phyloP scores from a whole-genome alignment of 1,140 invertebrate genomes.

The Drosophila ironensis region DNA sequence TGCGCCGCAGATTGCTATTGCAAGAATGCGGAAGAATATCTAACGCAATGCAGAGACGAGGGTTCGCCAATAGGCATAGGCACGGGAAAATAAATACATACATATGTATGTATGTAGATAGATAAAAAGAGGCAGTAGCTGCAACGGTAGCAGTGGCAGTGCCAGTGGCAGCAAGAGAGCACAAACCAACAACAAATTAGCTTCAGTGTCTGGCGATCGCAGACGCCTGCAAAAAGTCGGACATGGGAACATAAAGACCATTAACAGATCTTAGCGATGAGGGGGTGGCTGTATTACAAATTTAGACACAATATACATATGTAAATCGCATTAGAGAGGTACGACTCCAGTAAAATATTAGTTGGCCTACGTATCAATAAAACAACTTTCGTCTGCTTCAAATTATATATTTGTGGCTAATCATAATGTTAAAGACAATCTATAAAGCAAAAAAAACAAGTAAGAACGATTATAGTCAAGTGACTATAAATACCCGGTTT shows the following conservation, averaged over 20 bases:
- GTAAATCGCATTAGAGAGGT: too few species aligned
- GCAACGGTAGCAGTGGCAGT: too few species aligned
- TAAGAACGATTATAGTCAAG: too few species aligned
- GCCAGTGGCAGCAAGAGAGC: neutral
- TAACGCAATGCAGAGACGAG: slow-evolving; percentile 23
- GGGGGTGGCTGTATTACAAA: neutral
- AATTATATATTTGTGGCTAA: too few species aligned
- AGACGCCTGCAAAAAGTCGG: slow-evolving; percentile 6
- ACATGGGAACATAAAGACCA: neutral
- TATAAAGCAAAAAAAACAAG: too few species aligned
- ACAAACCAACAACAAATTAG: slow-evolving; percentile 22
- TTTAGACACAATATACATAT: neutral
- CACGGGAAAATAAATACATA: too few species aligned
- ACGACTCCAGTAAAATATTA: too few species aligned
- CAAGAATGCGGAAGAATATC: slow-evolving; percentile 49
- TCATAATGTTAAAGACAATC: too few species aligned
- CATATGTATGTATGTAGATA: too few species aligned
- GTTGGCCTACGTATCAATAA: too few species aligned
- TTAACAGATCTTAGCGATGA: slow-evolving; percentile 5
- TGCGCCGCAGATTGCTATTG: neutral
- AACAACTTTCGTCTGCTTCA: too few species aligned
- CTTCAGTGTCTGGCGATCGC: slow-evolving; percentile 30
- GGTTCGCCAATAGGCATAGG: neutral
- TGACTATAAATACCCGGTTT: too few species aligned
- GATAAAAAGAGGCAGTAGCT: slow-evolving; percentile 10